phyloP scores from a whole-genome alignment of 2,888 invertebrate species.

The Lottia gigantea region DNA sequence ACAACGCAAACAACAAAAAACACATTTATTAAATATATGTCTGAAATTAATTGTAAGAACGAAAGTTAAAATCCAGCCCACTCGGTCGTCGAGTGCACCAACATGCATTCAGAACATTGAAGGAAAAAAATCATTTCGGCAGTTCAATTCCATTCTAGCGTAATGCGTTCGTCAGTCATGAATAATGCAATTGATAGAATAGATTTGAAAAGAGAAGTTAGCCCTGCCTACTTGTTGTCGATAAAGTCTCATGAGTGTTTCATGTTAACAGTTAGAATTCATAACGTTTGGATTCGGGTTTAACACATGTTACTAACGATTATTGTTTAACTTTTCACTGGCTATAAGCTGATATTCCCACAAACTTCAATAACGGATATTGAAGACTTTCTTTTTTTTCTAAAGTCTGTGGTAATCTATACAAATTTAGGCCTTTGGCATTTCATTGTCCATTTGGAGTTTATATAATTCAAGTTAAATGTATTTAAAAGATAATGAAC shows the following conservation, averaged over 20 bases:
- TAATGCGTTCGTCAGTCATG: not conserved
- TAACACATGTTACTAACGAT: no score
- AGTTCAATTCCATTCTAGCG: not conserved
- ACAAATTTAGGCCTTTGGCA: no score
- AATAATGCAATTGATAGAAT: conserved; percentile 2
- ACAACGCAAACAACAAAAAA: no score
- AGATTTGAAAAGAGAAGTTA: not conserved
- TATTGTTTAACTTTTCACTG: no score
- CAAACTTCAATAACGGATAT: no score
- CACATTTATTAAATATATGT: not conserved
- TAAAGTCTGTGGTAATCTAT: no score
- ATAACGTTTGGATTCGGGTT: no score
- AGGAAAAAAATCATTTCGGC: not conserved
- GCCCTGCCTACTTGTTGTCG: not conserved
- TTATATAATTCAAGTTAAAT: no score
- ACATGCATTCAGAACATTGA: conserved; percentile 1
- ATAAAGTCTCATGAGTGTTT: not conserved
- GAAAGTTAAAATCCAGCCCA: conserved; percentile 2
- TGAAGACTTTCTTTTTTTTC: no score
- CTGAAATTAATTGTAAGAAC: not conserved
- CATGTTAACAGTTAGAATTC: not conserved
- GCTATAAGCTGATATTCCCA: no score
- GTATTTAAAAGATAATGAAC: no score
- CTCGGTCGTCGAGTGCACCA: not conserved
- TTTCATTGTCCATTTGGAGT: no score